A percentile compares a stretch with the other conserved stretches of the same genome.
phyloP scores from a whole-genome alignment of 2,888 invertebrate genomes.

The Hemaris fuciformis region DNA sequence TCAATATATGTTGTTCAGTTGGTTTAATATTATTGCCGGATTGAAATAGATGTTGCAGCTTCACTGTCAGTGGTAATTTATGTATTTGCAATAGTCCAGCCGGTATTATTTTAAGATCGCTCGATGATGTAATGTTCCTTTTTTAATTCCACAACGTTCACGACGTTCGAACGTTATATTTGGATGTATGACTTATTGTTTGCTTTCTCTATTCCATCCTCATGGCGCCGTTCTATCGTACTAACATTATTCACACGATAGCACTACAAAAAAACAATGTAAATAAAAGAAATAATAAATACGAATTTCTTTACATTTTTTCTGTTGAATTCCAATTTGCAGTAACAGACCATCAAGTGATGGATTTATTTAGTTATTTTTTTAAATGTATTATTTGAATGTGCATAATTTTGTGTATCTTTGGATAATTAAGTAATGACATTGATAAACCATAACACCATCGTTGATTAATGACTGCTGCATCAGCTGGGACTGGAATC shows the following conservation, averaged over 20 bases:
- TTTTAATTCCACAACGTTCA: slow-evolving; percentile 33
- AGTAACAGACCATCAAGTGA: too few relatives aligned
- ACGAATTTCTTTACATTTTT: too few relatives aligned
- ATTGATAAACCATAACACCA: too few relatives aligned
- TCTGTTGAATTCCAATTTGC: too few relatives aligned
- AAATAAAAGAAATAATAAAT: not conserved
- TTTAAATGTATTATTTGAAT: too few relatives aligned
- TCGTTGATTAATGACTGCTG: too few relatives aligned
- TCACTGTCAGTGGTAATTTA: slow-evolving; percentile 25
- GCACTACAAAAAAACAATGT: not conserved
- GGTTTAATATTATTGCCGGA: not conserved
- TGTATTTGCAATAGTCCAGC: slow-evolving; percentile 38
- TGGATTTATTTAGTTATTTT: too few relatives aligned
- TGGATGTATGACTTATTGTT: slow-evolving; percentile 27
- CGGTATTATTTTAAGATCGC: slow-evolving; percentile 33
- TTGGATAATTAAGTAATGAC: too few relatives aligned
- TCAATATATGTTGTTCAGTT: not conserved
- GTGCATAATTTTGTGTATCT: too few relatives aligned
- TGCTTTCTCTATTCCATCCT: slow-evolving; percentile 23
- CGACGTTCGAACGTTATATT: slow-evolving; percentile 32
- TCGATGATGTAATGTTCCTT: slow-evolving; percentile 36
- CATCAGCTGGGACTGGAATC: too few relatives aligned
- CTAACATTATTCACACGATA: slow-evolving; percentile 13
- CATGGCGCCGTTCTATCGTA: slow-evolving; percentile 18
- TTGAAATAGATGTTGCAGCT: slow-evolving; percentile 10